Percentiles rank a stretch among this genome's conserved stretches.
Evolutionary conservation across 1,140 invertebrate genomes (phyloP).

Genomic region (Drosophila micromelanica): DNA sequence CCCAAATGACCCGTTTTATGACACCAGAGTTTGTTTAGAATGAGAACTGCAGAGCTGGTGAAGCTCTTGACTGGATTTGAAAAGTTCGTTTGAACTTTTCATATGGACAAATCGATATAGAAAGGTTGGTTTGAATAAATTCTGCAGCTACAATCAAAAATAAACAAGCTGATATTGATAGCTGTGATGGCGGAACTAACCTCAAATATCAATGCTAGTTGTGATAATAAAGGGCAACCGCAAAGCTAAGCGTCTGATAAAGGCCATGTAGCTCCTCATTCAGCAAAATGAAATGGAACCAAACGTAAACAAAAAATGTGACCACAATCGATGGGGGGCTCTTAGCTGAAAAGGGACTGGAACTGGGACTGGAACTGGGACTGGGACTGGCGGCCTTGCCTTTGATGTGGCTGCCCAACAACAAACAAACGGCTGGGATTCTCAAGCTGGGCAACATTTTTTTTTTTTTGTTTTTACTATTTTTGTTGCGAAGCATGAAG

Average conservation of each 20-base stretch:
- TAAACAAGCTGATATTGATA: conserved; percentile 24
- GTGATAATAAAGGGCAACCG: conserved; percentile 52
- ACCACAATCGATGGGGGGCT: conserved; percentile 63
- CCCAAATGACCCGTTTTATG: neutral
- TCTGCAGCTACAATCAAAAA: conserved; percentile 11
- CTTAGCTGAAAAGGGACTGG: neutral
- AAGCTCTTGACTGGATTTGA: neutral
- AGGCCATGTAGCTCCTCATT: conserved; percentile 38
- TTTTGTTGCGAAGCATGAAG: conserved; percentile 3
- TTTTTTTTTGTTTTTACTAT: conserved; percentile 48
- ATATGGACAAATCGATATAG: conserved; percentile 23
- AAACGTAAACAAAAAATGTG: conserved; percentile 68
- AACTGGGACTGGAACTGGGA: too few relatives aligned
- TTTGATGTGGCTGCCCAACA: conserved; percentile 72
- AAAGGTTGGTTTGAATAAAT: conserved; percentile 24
- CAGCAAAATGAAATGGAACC: conserved; percentile 56
- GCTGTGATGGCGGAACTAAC: conserved; percentile 9
- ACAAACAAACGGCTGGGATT: conserved; percentile 22
- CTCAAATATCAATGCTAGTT: conserved; percentile 33
- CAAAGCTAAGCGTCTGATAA: conserved; percentile 60
- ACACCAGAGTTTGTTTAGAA: neutral
- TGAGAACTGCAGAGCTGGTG: neutral
- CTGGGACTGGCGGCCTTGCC: conserved; percentile 56
- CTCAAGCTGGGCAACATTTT: conserved; percentile 54
- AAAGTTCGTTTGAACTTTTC: conserved; percentile 29